Evolutionary conservation across 2,113 vertebrate genomes (phyloP).

Genomic region (Alces alces): DNA sequence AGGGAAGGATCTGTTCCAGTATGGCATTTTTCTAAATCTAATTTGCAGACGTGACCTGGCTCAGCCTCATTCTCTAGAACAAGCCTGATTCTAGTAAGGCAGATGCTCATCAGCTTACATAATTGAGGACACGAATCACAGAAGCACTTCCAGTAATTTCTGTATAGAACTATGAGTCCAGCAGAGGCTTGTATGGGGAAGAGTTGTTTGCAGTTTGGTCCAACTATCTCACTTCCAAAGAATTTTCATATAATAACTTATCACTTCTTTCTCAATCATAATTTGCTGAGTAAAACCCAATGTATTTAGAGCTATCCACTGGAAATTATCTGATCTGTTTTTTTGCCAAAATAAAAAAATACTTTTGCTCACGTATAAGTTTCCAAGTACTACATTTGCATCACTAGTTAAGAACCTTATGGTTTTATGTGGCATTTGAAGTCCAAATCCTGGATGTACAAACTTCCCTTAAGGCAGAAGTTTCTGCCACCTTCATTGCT

Average conservation of each 20-base stretch:
- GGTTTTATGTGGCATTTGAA: background rate
- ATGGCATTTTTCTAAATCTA: background rate
- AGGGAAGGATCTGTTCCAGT: background rate
- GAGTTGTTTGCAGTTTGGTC: background rate
- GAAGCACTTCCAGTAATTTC: background rate
- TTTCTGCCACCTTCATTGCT: background rate
- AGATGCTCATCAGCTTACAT: background rate
- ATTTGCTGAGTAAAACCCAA: background rate
- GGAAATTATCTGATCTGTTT: background rate
- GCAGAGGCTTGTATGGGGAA: background rate
- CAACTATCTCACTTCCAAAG: background rate
- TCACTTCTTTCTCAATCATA: background rate
- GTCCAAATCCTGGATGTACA: background rate
- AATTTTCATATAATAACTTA: background rate
- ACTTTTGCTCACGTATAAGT: background rate
- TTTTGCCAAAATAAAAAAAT: background rate
- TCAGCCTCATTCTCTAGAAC: background rate
- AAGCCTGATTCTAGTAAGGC: background rate
- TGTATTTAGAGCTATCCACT: background rate
- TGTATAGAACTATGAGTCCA: background rate
- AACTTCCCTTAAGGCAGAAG: background rate
- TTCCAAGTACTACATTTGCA: background rate
- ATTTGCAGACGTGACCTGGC: background rate
- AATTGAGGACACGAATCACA: background rate
- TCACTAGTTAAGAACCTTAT: background rate